Base-by-base conservation (phyloP, 2,888 invertebrate species). In the Portevinia maculata region DNA sequence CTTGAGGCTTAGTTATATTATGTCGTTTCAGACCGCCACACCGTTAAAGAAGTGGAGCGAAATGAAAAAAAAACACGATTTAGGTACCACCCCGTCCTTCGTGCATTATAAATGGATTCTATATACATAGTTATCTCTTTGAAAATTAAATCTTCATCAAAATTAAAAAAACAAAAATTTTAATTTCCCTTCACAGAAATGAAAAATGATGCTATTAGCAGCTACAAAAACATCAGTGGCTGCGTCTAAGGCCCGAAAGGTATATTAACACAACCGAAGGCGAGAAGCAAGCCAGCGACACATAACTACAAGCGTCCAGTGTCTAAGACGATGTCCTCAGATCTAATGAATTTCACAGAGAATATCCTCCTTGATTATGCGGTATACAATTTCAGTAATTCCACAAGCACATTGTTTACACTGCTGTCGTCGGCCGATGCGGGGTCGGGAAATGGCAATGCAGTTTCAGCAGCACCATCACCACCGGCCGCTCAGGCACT, bases 401-500 rank as follows among this genome's bases (percentile, higher is more conserved):
- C 57, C 70, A 64, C 71, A 7, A 46, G 59, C 37, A 79, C 78
- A 15, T 9, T 17, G 11, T 46, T 44, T 30, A 52, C 75, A 24
- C 24, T 70, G 59, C 37, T 75, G 24, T 57, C 64, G n/a, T 62
- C 67, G 17, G 19, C 73, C n/a, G 76, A 71, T 32, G 32, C 37
- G 3, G 67, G 17, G 13, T 50, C 78, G 3, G 21, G 65, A 39
- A 75, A 57, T 55, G 65, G 57, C 17, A 8, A 34, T 62, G 62
- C 75, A 19, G 62, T 50, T 1, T 64, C 79, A n/a, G 30, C 39
- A 19, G 60, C 70, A n/a, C 46, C 83, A 13, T 65, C 71, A 7
- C 83, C 69, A 1, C 79, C 67, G 6, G 37, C 76, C 28, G 67
- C 67, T 1, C 75, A 75, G 53, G 84, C 78, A 0, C 85, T 86